phyloP scores from a whole-genome alignment of 2,888 invertebrate genomes.

The Drosophila acutilabella region DNA sequence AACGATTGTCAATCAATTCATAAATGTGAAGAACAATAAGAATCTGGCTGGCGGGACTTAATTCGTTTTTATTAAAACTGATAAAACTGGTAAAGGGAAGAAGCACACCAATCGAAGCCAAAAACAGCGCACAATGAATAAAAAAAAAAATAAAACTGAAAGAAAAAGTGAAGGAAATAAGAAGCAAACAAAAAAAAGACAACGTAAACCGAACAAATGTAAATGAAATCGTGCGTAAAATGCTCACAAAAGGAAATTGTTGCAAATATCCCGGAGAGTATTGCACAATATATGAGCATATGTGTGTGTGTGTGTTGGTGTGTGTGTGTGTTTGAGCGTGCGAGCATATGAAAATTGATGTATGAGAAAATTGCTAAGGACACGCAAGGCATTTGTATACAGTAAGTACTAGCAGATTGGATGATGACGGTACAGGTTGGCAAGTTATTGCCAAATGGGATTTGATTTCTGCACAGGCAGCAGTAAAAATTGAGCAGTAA shows the following conservation, averaged over 20 bases:
- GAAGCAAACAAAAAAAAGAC: constrained; percentile 9
- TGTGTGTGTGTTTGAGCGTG: constrained; percentile 11
- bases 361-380: constrained; percentile 74
- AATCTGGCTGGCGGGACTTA: constrained; percentile 43
- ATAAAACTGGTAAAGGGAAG: constrained; percentile 38
- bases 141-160: constrained; percentile 26
- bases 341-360: constrained; percentile 74
- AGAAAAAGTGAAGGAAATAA: constrained; percentile 4
- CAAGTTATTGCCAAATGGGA: constrained; percentile 42
- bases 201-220: constrained; percentile 68
- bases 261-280: constrained; percentile 59
- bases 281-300: constrained; percentile 55
- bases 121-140: constrained; percentile 34
- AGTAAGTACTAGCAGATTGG: constrained; percentile 47
- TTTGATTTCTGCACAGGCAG: constrained; percentile 66
- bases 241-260: constrained; percentile 69
- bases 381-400: constrained; percentile 64
- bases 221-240: constrained; percentile 79
- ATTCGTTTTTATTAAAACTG: constrained; percentile 69
- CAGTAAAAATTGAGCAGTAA: constrained; percentile 62
- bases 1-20: constrained; percentile 53
- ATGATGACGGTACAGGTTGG: constrained; percentile 45
- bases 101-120: constrained; percentile 14
- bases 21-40: constrained; percentile 42
- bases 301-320: background rate